These are phyloP conservation scores for Microplitis deprimator DNA, from an alignment of 2,888 invertebrate genomes.

Conservation along the genomic window DNA sequence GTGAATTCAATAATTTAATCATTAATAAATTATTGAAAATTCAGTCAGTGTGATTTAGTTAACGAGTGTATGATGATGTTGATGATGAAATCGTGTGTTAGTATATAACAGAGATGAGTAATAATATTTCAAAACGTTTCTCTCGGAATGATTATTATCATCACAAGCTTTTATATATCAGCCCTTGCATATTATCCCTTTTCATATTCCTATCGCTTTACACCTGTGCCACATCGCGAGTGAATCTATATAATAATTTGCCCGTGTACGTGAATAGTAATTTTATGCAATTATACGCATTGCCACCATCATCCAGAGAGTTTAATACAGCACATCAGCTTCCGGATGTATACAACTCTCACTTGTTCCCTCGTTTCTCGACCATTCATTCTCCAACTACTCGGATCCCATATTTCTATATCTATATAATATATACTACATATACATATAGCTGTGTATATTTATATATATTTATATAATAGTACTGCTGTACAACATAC, in stretches of 20 bases:
- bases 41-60: conserved; percentile 41
- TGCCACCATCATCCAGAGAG: conserved; percentile 55
- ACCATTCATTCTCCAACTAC: background rate
- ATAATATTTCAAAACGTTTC: background rate
- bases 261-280: conserved; percentile 54
- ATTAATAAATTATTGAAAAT: conserved; percentile 56
- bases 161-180: conserved; percentile 16
- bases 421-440: background rate
- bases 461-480: background rate
- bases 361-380: conserved; percentile 15
- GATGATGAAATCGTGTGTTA: conserved; percentile 15
- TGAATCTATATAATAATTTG: conserved; percentile 47
- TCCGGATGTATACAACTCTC: conserved; percentile 23
- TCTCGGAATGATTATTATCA: conserved; percentile 19
- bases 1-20: conserved; percentile 49
- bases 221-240: conserved; percentile 43
- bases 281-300: conserved; percentile 68
- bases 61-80: conserved; percentile 43
- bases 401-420: background rate
- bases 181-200: conserved; percentile 23
- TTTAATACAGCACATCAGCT: conserved; percentile 32
- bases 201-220: conserved; percentile 27
- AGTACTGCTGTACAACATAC: conserved; percentile 15
- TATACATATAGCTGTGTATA: background rate
- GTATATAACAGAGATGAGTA: background rate